Percentiles rank a stretch among this genome's conserved stretches.
Conservation (phyloP, 2,797 vertebrate genomes). For the Xenopus petersii region DNA sequence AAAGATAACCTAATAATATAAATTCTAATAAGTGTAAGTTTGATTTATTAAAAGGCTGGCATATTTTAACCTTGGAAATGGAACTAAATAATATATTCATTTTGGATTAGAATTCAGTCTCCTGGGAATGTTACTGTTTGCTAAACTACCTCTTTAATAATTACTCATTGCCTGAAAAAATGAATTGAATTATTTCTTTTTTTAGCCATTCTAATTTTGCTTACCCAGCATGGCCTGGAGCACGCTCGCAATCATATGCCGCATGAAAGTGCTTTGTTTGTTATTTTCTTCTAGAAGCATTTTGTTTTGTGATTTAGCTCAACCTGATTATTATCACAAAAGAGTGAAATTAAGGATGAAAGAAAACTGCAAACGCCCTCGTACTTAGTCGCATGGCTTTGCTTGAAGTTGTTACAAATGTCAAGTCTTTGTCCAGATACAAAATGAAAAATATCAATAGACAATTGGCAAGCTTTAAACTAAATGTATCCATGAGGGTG, state of each 20-base stretch:
- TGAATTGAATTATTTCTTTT: slow-evolving; percentile 39
- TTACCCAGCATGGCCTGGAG: slow-evolving; percentile 39
- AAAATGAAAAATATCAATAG: too few species aligned
- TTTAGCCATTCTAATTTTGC: slow-evolving; percentile 44
- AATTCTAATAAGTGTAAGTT: slow-evolving; percentile 37
- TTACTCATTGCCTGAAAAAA: slow-evolving; percentile 48
- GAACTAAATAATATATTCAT: slow-evolving; percentile 47
- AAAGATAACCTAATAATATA: slow-evolving; percentile 33
- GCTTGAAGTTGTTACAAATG: too few species aligned
- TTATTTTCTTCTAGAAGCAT: slow-evolving; percentile 30
- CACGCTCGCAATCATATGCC: slow-evolving; percentile 16
- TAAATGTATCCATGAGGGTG: too few species aligned
- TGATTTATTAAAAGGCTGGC: slow-evolving; percentile 40
- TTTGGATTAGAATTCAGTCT: slow-evolving; percentile 40
- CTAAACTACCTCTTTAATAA: slow-evolving; percentile 47
- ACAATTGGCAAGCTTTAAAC: too few species aligned
- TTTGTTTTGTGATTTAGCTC: slow-evolving; percentile 27
- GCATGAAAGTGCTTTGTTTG: slow-evolving; percentile 41
- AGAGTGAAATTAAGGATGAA: slow-evolving; percentile 17
- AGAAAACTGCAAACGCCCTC: not conserved
- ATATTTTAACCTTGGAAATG: slow-evolving; percentile 41
- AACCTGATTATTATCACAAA: slow-evolving; percentile 31
- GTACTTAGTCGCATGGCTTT: too few species aligned
- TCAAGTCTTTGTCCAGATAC: too few species aligned
- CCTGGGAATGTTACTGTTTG: slow-evolving; percentile 42